A percentile compares a stretch with the other conserved stretches of the same genome.
These are phyloP conservation scores for Xenopus petersii DNA, from an alignment of 2,797 vertebrate species.

Conservation along the genomic window DNA sequence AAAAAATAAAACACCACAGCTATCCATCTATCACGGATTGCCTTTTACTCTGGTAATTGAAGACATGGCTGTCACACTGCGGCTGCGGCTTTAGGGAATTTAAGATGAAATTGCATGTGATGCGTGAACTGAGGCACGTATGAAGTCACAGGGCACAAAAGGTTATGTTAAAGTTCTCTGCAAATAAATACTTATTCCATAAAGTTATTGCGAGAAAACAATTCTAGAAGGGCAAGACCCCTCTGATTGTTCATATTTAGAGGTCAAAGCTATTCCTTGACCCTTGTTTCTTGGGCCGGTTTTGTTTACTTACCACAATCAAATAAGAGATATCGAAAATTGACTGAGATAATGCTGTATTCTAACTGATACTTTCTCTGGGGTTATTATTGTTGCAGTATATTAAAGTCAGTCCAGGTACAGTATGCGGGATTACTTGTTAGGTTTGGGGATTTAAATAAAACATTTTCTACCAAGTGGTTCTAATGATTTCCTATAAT, in stretches of 20 bases:
- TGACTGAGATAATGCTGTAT: no score
- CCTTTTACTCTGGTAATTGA: constrained; percentile 15
- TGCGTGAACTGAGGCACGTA: constrained; percentile 10
- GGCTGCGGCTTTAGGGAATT: constrained; percentile 27
- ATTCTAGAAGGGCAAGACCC: constrained; percentile 2
- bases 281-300: neutral
- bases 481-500: no score
- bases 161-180: constrained; percentile 8
- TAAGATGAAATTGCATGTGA: constrained; percentile 19
- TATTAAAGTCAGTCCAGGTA: no score
- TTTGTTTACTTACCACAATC: constrained; percentile 22
- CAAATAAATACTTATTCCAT: constrained; percentile 23
- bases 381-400: no score
- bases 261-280: constrained; percentile 12
- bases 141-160: constrained; percentile 3
- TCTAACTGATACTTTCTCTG: no score
- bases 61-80: constrained; percentile 12
- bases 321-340: constrained; percentile 24
- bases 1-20: neutral
- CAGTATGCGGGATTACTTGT: no score
- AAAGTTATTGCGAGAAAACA: constrained; percentile 4
- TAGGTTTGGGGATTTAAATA: no score
- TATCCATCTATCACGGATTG: neutral
- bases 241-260: constrained; percentile 7
- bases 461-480: no score